phyloP scores from a whole-genome alignment of 2,888 invertebrate genomes.

The Xestia xanthographa region DNA sequence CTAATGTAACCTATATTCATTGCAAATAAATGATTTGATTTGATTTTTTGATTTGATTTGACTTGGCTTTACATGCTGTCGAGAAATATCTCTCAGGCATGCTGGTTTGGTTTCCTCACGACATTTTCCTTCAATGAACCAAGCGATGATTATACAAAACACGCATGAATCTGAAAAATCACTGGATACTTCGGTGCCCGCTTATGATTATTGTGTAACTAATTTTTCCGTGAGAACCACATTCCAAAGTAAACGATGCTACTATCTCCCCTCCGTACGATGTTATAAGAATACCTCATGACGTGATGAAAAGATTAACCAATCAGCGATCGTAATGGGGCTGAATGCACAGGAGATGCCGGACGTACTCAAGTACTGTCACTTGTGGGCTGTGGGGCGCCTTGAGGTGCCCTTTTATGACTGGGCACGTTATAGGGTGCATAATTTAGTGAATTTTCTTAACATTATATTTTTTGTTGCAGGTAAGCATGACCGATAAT shows the following conservation, averaged over 20 bases:
- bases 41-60: no score
- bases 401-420: constrained; percentile 14
- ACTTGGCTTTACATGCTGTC: no score
- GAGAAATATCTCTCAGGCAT: no score
- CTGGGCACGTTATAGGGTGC: constrained; percentile 28
- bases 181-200: not conserved
- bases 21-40: no score
- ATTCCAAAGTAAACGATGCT: no score
- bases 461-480: constrained; percentile 46
- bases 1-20: no score
- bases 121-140: no score
- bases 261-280: not conserved
- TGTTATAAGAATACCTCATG: not conserved
- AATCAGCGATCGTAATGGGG: not conserved
- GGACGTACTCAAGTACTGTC: constrained; percentile 10
- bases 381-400: not conserved
- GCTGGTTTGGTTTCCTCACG: no score
- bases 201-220: not conserved
- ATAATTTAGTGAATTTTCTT: constrained; percentile 17
- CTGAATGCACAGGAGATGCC: not conserved
- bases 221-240: not conserved
- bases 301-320: constrained; percentile 15
- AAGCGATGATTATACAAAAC: no score
- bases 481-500: constrained; percentile 38
- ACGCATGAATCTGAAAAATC: not conserved